Percentiles rank a stretch among this genome's conserved stretches.
These are phyloP conservation scores for Muricea muricata DNA, from an alignment of 92 coral and sea anemone genomes.

Conservation along the genomic window DNA sequence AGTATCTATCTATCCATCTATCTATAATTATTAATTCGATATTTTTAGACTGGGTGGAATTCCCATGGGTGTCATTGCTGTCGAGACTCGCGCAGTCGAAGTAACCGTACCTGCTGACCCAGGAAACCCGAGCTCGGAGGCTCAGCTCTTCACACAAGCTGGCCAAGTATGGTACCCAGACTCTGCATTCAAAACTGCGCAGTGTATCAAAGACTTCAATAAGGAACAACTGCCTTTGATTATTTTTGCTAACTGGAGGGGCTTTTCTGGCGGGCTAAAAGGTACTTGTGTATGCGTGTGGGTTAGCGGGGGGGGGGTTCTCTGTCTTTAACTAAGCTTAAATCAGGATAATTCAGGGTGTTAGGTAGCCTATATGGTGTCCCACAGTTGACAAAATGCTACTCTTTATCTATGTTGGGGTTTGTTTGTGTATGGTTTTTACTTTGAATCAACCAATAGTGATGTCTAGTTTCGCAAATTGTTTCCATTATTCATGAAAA, in stretches of 20 bases:
- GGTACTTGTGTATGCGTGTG: too few relatives aligned
- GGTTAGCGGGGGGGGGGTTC: too few relatives aligned
- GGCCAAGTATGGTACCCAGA: slow-evolving; percentile 99
- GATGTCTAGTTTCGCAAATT: too few relatives aligned
- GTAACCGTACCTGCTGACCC: slow-evolving; percentile 97
- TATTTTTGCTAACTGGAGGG: slow-evolving; percentile 99
- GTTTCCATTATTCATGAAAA: too few relatives aligned
- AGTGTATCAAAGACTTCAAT: slow-evolving; percentile 91
- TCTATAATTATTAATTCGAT: background rate
- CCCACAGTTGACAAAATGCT: too few relatives aligned
- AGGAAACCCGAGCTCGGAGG: slow-evolving; percentile 91
- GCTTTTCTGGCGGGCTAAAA: slow-evolving; percentile 93
- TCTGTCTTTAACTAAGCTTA: too few relatives aligned
- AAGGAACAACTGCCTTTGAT: slow-evolving; percentile 95
- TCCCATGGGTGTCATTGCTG: slow-evolving; percentile 97
- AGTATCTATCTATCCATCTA: too few relatives aligned
- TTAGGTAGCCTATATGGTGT: too few relatives aligned
- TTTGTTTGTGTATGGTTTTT: too few relatives aligned
- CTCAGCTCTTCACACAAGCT: slow-evolving; percentile 85
- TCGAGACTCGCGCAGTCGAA: slow-evolving; percentile 97
- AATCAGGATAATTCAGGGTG: too few relatives aligned
- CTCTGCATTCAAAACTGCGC: slow-evolving; percentile 97
- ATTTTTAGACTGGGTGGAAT: slow-evolving; percentile 86
- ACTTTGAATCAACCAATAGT: too few relatives aligned
- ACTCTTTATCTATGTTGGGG: too few relatives aligned